Conservation (phyloP, 2,113 vertebrate species). For the Ctenodactylus gundi region DNA sequence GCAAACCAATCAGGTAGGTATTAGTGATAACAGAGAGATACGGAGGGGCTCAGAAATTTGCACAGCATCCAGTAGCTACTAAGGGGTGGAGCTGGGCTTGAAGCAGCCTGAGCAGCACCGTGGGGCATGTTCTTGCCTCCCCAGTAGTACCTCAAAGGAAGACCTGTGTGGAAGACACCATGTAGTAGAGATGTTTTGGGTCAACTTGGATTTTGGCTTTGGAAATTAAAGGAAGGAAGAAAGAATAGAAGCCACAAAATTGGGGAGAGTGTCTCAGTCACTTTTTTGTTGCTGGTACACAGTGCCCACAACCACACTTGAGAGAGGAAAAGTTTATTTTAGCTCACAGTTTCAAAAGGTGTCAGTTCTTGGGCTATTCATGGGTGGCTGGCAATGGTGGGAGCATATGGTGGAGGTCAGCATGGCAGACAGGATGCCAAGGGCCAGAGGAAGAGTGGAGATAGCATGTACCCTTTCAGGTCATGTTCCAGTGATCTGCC, state of each 20-base stretch:
- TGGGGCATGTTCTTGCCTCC: neutral
- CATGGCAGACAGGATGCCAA: too few relatives aligned
- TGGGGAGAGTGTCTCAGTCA: too few relatives aligned
- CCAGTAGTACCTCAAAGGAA: neutral
- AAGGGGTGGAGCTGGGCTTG: neutral
- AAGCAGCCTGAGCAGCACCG: neutral
- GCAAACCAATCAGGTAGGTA: neutral
- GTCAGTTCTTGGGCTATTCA: too few relatives aligned
- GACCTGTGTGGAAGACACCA: neutral
- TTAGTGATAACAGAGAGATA: neutral
- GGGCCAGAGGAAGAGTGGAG: too few relatives aligned
- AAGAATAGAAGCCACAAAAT: neutral
- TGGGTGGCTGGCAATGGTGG: too few relatives aligned
- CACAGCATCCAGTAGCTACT: neutral
- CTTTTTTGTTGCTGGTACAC: too few relatives aligned
- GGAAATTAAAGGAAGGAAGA: neutral
- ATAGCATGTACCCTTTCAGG: too few relatives aligned
- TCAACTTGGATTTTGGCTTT: neutral
- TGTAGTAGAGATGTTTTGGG: neutral
- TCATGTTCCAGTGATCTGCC: too few relatives aligned
- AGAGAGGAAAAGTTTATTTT: too few relatives aligned
- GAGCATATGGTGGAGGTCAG: too few relatives aligned
- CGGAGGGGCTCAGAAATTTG: neutral
- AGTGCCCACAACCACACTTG: too few relatives aligned
- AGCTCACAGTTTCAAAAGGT: too few relatives aligned